phyloP scores from a whole-genome alignment of 2,797 vertebrate genomes.

The Microctenopoma lineatum region DNA sequence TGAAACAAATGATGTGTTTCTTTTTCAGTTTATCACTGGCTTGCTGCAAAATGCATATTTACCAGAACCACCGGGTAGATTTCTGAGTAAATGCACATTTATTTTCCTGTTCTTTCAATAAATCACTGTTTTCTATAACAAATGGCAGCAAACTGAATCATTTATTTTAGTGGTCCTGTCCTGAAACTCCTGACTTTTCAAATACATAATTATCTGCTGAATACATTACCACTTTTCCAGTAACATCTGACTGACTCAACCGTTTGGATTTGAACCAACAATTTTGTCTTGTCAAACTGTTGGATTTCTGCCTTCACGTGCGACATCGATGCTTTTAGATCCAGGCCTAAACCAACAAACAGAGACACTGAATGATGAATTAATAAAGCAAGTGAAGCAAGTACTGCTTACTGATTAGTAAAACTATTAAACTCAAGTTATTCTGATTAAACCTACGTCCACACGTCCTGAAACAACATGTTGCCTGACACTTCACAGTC shows the following conservation, averaged over 20 bases:
- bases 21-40: constrained; percentile 66
- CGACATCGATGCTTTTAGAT: too few relatives aligned
- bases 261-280: too few relatives aligned
- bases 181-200: neutral
- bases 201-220: neutral
- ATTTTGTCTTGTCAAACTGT: too few relatives aligned
- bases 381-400: too few relatives aligned
- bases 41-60: constrained; percentile 45
- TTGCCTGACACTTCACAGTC: too few relatives aligned
- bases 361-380: too few relatives aligned
- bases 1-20: constrained; percentile 64
- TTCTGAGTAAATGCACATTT: constrained; percentile 37
- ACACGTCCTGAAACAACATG: neutral
- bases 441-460: too few relatives aligned
- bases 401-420: too few relatives aligned
- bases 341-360: too few relatives aligned
- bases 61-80: constrained; percentile 39
- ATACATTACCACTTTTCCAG: neutral
- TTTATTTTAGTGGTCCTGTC: neutral
- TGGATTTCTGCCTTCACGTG: too few relatives aligned
- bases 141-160: neutral
- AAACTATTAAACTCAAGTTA: too few relatives aligned
- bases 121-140: constrained; percentile 25
- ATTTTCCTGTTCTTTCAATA: constrained; percentile 33
- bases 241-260: neutral